Base-by-base conservation (phyloP, 1,140 invertebrate genomes). In the Caenorhabditis latens region DNA sequence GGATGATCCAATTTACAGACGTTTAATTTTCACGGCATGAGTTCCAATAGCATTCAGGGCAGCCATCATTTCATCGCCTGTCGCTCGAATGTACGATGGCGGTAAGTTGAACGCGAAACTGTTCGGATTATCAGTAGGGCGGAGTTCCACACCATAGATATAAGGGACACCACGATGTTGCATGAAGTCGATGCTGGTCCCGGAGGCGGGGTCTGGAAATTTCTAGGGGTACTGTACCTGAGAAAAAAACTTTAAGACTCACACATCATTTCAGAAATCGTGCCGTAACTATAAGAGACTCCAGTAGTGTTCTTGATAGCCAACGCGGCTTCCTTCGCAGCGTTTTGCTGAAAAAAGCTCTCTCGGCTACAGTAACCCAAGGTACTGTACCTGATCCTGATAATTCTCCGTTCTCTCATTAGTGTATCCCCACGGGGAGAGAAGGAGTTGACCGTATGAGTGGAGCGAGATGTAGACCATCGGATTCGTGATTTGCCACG, bases 401-500 rank as follows among this genome's bases (percentile, higher is more conserved):
- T 92, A 89, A 82, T 92, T 92, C 4, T 84, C 84, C 0, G 91
- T 90, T 55, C 88, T 91, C 2, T 87, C 86, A 24, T 79, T 85
- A 71, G 92, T 92, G 84, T 93, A 94, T 16, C 94, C 94, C 93
- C 93, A 94, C 0, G 94, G 94, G 48, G 93, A 92, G 5, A 94
- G 90, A 88, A 93, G 93, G 50, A 93, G 90, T 87, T 94, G 94
- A 50, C 91, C 91, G 82, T 92, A 92, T 24, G 91, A 91, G 85
- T 92, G 91, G 4, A 92, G 87, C 82, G 58, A 84, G 40, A 88
- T 84, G 88, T 92, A 92, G 5, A 91, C 86, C 46, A 89, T 91
- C n/a, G 92, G 85, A 61, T 91, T 84, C 14, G 87, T 46, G 16
- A 92, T 87, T 50, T 92, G 57, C 55, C 86, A 88, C 0, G 86